phyloP scores from a whole-genome alignment of 2,113 vertebrate genomes.

The Seriola rivoliana region DNA sequence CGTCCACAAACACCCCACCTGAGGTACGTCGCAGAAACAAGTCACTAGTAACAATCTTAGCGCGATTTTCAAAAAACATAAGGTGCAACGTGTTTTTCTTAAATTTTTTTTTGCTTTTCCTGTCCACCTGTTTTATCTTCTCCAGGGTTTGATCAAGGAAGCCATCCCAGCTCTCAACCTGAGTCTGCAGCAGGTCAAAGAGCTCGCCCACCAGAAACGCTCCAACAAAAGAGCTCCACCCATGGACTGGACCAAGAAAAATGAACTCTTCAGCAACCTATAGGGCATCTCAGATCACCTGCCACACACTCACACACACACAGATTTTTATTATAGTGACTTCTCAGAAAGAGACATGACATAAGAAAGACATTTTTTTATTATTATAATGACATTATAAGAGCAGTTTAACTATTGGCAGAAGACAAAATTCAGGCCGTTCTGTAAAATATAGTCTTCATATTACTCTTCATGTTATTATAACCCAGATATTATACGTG shows the following conservation, averaged over 20 bases:
- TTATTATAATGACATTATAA: constrained; percentile 28
- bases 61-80: neutral
- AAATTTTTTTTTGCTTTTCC: neutral
- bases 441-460: constrained; percentile 63
- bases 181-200: constrained; percentile 94
- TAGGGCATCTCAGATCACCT: constrained; percentile 71
- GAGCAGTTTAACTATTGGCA: constrained; percentile 25
- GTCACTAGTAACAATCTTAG: neutral
- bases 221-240: constrained; percentile 93
- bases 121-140: neutral
- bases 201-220: constrained; percentile 94
- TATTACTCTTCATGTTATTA: constrained; percentile 66
- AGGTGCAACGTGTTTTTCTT: neutral
- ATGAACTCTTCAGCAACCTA: constrained; percentile 98
- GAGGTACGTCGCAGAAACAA: constrained; percentile 68
- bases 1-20: constrained; percentile 63
- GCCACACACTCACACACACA: constrained; percentile 23
- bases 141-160: constrained; percentile 67
- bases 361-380: constrained; percentile 28
- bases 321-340: constrained; percentile 31
- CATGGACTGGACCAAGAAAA: constrained; percentile 99
- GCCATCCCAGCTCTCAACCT: constrained; percentile 89
- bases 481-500: constrained; percentile 69
- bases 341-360: constrained; percentile 17
- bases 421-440: constrained; percentile 32